Conservation (phyloP, 37 sponge, comb jelly and placozoan species). For the Cladorhizidae sp. region DNA sequence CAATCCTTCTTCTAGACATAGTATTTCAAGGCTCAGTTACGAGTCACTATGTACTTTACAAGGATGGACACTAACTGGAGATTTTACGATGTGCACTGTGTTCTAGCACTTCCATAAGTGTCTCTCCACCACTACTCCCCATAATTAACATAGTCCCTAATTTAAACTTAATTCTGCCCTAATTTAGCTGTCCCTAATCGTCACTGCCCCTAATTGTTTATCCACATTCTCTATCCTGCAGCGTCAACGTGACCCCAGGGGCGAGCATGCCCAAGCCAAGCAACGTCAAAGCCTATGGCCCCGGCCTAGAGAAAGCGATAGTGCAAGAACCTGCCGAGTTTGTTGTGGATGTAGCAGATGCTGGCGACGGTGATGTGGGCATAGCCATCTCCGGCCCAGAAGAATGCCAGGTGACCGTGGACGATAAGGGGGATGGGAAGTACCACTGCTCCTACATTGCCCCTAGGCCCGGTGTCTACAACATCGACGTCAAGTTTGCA, state of each 20-base stretch:
- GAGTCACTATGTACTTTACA: no score
- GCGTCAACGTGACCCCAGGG: constrained; percentile 39
- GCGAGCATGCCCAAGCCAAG: constrained; percentile 56
- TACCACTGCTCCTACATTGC: constrained; percentile 68
- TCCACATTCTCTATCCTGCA: not conserved
- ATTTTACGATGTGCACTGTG: no score
- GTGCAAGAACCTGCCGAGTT: constrained; percentile 59
- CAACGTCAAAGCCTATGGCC: constrained; percentile 74
- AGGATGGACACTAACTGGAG: no score
- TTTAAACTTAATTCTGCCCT: not conserved
- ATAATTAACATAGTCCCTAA: no score
- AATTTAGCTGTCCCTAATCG: not conserved
- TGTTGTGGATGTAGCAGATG: constrained; percentile 74
- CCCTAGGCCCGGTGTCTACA: constrained; percentile 66
- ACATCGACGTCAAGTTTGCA: constrained; percentile 76
- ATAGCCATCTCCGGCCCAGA: constrained; percentile 68
- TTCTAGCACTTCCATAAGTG: no score
- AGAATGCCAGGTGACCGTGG: constrained; percentile 19
- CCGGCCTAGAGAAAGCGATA: constrained; percentile 79
- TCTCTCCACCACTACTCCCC: no score
- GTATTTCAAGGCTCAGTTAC: no score
- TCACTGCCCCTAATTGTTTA: not conserved
- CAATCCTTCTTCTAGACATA: no score
- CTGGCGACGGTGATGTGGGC: constrained; percentile 77
- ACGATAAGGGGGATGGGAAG: constrained; percentile 32